Percentiles rank a stretch among this genome's conserved stretches.
These are phyloP conservation scores for Pongo pygmaeus DNA, from an alignment of 2,113 vertebrate species.

Conservation along the genomic window DNA sequence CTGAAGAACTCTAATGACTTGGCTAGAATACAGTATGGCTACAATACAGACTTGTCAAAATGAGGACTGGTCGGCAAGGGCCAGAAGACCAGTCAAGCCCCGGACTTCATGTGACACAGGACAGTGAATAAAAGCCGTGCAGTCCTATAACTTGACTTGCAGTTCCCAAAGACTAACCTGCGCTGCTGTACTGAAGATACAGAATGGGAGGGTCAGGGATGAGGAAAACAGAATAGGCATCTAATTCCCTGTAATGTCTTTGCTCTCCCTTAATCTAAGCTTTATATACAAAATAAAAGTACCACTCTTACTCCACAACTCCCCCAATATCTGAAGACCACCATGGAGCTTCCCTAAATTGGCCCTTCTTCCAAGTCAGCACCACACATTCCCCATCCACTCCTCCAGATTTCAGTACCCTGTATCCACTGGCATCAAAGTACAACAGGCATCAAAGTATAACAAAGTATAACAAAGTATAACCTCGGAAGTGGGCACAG, in stretches of 20 bases:
- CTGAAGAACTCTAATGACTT: not conserved
- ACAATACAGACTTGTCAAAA: not conserved
- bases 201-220: not conserved
- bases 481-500: not conserved
- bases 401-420: not conserved
- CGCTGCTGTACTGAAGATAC: not conserved
- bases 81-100: not conserved
- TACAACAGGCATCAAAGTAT: no score
- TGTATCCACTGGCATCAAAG: not conserved
- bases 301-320: not conserved
- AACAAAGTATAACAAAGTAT: no score
- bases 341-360: rapidly evolving
- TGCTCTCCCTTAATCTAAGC: not conserved
- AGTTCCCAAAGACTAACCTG: not conserved
- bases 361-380: not conserved
- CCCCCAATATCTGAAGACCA: not conserved
- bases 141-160: not conserved
- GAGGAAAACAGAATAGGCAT: not conserved
- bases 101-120: not conserved
- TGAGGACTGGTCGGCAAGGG: not conserved
- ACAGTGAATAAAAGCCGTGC: not conserved
- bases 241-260: not conserved
- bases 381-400: not conserved
- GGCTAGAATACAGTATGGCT: no score
- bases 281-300: not conserved